Evolutionary conservation across 2,797 vertebrate species (phyloP).

Genomic region (Enteromius viviparus): DNA sequence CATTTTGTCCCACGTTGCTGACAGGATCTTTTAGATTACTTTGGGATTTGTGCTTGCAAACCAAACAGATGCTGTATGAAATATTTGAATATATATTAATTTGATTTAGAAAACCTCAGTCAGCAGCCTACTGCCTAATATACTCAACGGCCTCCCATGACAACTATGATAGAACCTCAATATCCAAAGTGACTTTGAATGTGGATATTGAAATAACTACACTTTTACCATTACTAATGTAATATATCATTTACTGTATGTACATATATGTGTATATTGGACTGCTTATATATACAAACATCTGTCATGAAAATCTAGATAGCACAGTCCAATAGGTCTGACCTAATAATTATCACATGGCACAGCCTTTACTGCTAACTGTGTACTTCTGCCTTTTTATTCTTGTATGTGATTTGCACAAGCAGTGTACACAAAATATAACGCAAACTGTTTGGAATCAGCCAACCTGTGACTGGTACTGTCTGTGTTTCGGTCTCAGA

Average conservation of each 20-base stretch:
- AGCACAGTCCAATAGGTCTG: no score
- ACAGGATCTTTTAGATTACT: conserved; percentile 4
- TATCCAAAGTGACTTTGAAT: not conserved
- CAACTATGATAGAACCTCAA: not conserved
- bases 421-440: not conserved
- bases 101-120: not conserved
- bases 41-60: conserved; percentile 1
- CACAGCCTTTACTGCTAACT: no score
- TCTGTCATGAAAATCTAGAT: no score
- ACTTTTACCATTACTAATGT: no score
- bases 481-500: not conserved
- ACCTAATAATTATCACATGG: no score
- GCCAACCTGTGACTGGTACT: not conserved
- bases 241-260: no score
- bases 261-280: no score
- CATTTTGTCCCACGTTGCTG: not conserved
- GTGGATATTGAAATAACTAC: not conserved
- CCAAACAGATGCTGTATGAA: not conserved
- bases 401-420: not conserved
- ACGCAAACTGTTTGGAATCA: not conserved
- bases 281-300: no score
- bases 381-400: no score
- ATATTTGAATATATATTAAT: not conserved
- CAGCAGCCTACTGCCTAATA: not conserved
- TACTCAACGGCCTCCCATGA: not conserved